phyloP scores from a whole-genome alignment of 64 coral and sea anemone species.

The Hydrozoanthus tunicans region DNA sequence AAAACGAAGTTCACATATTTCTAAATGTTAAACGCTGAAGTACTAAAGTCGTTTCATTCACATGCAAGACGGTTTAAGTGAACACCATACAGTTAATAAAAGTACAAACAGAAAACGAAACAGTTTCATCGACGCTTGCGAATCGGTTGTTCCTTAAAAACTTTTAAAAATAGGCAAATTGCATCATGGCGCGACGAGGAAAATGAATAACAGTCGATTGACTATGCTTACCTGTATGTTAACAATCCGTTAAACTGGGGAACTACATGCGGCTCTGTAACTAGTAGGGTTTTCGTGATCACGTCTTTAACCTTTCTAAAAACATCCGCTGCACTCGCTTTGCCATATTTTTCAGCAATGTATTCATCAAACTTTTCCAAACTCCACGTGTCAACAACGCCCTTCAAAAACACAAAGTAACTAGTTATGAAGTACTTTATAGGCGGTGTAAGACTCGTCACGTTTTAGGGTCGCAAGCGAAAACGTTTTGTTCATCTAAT shows the following conservation, averaged over 20 bases:
- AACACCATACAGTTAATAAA: no score
- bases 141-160: no score
- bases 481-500: no score
- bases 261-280: slow-evolving; percentile 13
- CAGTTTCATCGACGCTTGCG: no score
- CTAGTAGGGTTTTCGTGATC: slow-evolving; percentile 20
- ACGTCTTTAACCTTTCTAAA: slow-evolving; percentile 34
- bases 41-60: no score
- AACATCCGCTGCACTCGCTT: neutral
- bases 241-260: slow-evolving; percentile 13
- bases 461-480: no score
- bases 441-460: neutral
- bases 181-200: no score
- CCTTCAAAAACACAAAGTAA: slow-evolving; percentile 9
- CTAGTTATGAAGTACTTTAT: neutral
- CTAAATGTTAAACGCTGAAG: neutral
- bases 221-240: neutral
- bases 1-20: neutral
- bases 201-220: no score
- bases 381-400: slow-evolving; percentile 15
- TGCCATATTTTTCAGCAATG: slow-evolving; percentile 5
- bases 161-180: no score
- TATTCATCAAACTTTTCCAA: slow-evolving; percentile 26
- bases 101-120: no score
- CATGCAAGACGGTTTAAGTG: no score